Evolutionary conservation across 2,113 vertebrate species (phyloP).

Genomic region (Butorides virescens): DNA sequence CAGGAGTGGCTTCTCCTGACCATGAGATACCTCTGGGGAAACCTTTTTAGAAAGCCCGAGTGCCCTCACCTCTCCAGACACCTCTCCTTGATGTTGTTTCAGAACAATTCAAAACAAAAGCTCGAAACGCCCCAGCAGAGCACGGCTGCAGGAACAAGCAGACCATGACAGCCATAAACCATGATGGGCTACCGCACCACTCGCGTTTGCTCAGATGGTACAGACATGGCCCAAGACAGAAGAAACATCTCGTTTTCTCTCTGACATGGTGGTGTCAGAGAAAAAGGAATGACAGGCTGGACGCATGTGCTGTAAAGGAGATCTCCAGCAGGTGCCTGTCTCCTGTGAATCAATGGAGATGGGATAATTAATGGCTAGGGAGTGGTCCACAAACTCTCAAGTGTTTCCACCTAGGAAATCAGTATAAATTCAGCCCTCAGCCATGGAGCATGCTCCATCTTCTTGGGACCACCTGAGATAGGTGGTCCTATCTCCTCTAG

Average conservation of each 20-base stretch:
- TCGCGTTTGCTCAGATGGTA: neutral
- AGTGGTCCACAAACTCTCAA: neutral
- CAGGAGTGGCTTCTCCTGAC: neutral
- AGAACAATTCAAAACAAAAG: neutral
- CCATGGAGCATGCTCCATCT: accelerated
- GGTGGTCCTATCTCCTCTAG: neutral
- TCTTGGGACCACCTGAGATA: no score
- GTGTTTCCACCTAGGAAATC: neutral
- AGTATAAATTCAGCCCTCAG: neutral
- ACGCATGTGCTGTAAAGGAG: neutral
- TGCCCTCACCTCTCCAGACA: neutral
- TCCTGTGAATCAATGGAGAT: neutral
- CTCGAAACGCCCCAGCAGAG: neutral
- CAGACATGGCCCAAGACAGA: neutral
- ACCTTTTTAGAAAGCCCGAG: neutral
- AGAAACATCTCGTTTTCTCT: neutral
- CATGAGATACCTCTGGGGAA: neutral
- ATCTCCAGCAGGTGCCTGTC: neutral
- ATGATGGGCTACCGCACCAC: neutral
- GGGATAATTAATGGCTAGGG: neutral
- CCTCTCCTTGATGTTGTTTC: neutral
- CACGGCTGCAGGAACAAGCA: neutral
- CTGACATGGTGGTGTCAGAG: neutral
- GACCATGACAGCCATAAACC: neutral
- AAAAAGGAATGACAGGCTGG: neutral